Base-by-base conservation (phyloP, 2,888 invertebrate genomes). In the Machimus rusticus region DNA sequence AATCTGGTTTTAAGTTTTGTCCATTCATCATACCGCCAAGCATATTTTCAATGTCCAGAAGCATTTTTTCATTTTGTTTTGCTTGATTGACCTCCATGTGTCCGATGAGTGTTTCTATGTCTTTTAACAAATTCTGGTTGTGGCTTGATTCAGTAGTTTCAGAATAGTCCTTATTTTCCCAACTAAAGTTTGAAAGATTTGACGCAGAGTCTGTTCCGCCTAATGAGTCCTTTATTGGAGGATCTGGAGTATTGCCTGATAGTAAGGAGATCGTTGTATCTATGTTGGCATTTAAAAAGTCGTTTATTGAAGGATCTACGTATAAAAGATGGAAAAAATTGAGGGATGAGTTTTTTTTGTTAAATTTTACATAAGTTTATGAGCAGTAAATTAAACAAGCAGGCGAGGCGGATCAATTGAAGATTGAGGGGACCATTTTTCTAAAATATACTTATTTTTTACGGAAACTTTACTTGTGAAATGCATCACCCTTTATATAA, bases 61-160 rank as follows among this genome's bases (percentile, higher is more conserved):
- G 88, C 2, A 92, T 91, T 31, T 90, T 91, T 55, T 91, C 91
- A 81, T 91, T 92, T 87, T 92, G 91, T 84, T 91, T 92, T 14
- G 92, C 76, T 87, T 93, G 93, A 87, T 91, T 91, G 86, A 92
- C 90, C 88, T 93, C 93, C 91, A 93, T 93, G 74, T 92, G 93
- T 1, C 92, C 93, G 79, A 93, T 93, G 0, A 93, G 91, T 57
- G 90, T 92, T 88, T 93, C 93, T 6, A 93, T 92, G 89, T 93
- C 93, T 89, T 91, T 91, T 1, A 93, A 89, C 1, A 93, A 91
- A 88, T 91, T 90, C 84, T 90, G 90, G 88, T 91, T 91, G 74
- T 90, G 84, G 39, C 39, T 23, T 14, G 37, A 55, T 23, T 86
- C 86, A 19, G n/a, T n/a, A 37, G 31, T 46, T 84, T 34, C 78